Evolutionary conservation across 2,888 invertebrate species (phyloP), one percentile per base, ranked within the genome.

Genomic region (Cyrtodaria siliqua): DNA sequence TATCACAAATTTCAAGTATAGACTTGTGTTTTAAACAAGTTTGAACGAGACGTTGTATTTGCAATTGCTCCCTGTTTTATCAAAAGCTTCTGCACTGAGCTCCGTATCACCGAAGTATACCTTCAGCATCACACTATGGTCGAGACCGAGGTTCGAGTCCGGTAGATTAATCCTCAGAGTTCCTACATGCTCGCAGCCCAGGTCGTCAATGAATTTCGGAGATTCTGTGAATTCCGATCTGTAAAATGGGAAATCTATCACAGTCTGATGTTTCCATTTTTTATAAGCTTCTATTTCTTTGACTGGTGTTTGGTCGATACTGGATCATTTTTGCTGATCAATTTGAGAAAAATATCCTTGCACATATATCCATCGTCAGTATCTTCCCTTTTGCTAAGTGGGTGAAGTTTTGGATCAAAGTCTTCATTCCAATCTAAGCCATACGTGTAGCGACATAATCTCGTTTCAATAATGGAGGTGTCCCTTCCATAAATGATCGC

Each of bases 401-500:
- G 56, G 29, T 77, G 76, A 14, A 24, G 52, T 23, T 6, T 23
- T n/a, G 2, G 24, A 40, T 71, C 63, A 53, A 77, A 77, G 33
- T 67, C 62, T 42, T 62, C 76, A 16, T 71, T 77, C 76, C 71
- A 77, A 40, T 71, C 76, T 3, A 77, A n/a, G 1, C 76, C 76
- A 42, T 59, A 67, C 6, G 76, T 77, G 24, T 52, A 71, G 2
- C 67, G 56, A 40, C 61, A 49, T 2, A 71, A 56, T 18, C 71
- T 26, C 14, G 9, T 44, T 20, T 62, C 62, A 38, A 77, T 62
- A 4, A 69, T 33, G 8, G 57, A 62, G 24, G 52, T 40, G 20
- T 77, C 76, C 16, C 76, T n/a, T n/a, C 71, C 76, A 42, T 40
- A 77, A 14, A 77, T 50, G 14, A 73, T 55, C 4, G 78, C 73